Evolutionary conservation across 2,113 vertebrate species (phyloP).

Genomic region (Ciconia boyciana): DNA sequence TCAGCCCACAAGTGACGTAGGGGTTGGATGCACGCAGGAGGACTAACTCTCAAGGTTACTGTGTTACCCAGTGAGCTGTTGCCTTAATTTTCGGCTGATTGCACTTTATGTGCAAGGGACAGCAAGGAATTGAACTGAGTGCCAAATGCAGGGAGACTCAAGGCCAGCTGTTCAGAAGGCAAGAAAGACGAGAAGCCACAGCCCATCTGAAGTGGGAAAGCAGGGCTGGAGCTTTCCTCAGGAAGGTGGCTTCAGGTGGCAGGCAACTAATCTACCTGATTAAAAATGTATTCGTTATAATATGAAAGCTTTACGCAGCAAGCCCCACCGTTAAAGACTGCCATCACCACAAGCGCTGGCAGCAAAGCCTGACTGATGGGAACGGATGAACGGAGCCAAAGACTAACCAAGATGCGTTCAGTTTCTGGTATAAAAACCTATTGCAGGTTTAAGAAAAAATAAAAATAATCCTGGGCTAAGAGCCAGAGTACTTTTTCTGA

Average conservation of each 20-base stretch:
- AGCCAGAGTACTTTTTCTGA: background rate
- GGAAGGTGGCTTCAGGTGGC: background rate
- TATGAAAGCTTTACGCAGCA: background rate
- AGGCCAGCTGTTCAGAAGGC: background rate
- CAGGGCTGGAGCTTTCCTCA: background rate
- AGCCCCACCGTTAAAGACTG: background rate
- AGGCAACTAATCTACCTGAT: background rate
- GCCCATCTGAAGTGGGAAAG: background rate
- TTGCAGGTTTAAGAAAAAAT: background rate
- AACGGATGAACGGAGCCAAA: background rate
- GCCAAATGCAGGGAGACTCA: accelerated
- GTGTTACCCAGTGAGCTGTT: background rate
- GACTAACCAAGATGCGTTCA: background rate
- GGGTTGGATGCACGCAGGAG: background rate
- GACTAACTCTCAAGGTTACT: background rate
- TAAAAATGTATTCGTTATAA: background rate
- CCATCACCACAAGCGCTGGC: background rate
- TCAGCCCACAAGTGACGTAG: accelerated
- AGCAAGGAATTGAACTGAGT: background rate
- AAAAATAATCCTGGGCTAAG: background rate
- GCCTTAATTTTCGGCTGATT: background rate
- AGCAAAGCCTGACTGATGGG: background rate
- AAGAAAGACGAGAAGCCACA: background rate
- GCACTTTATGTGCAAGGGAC: background rate
- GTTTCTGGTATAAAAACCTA: background rate